Conservation (phyloP, 2,888 invertebrate species). For the Epicampocera succincta region DNA sequence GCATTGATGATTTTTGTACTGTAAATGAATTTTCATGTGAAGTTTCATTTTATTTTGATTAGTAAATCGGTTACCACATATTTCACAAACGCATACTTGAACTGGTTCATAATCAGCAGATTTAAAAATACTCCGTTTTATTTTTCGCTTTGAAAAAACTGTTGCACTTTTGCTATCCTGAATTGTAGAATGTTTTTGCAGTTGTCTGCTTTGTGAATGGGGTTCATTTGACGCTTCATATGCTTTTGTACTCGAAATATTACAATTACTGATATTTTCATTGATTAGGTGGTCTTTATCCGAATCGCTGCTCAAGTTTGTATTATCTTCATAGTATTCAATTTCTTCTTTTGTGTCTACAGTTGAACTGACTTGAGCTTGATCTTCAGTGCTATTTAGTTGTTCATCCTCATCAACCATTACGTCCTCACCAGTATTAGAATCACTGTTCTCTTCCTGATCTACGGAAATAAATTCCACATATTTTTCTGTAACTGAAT, state of each 20-base stretch:
- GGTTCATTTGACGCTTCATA: constrained; percentile 1
- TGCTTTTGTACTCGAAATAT: neutral
- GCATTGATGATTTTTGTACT: constrained; percentile 71
- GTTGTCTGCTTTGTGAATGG: neutral
- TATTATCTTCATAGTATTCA: constrained; percentile 36
- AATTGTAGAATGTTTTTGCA: neutral
- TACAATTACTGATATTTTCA: constrained; percentile 9
- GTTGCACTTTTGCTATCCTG: neutral
- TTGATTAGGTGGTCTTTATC: constrained; percentile 23
- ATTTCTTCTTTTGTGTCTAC: constrained; percentile 36
- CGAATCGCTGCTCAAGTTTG: constrained; percentile 19
- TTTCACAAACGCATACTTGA: constrained; percentile 65
- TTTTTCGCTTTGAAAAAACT: neutral
- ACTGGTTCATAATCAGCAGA: neutral
- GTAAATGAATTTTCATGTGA: constrained; percentile 74
- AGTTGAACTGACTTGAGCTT: constrained; percentile 44
- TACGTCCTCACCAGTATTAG: constrained; percentile 20
- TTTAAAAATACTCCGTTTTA: neutral
- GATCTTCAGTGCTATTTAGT: constrained; percentile 33
- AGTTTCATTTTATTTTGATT: constrained; percentile 70
- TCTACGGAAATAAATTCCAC: constrained; percentile 18
- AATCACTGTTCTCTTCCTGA: constrained; percentile 3
- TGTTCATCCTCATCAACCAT: constrained; percentile 23
- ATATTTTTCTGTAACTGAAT: neutral
- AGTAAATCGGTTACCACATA: constrained; percentile 73